Evolutionary conservation across 2,113 vertebrate genomes (phyloP).

Genomic region (Bucco capensis): DNA sequence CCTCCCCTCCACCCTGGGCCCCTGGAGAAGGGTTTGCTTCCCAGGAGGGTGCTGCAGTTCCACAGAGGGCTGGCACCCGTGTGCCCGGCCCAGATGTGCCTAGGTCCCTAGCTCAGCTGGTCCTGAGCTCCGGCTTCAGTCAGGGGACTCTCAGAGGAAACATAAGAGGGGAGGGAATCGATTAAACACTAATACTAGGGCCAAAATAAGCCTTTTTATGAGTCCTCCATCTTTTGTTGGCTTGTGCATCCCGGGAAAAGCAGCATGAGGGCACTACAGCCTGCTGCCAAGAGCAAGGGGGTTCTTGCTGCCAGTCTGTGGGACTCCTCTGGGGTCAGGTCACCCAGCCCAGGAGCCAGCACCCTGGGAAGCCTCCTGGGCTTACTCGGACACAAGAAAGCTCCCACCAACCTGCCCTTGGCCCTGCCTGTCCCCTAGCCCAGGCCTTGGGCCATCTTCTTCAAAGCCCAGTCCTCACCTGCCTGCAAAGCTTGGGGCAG

Average conservation of each 20-base stretch:
- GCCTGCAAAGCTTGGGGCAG: fast-evolving
- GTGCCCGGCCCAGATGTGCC: not conserved
- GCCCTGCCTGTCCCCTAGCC: not conserved
- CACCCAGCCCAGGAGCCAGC: not conserved
- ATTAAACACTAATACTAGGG: not conserved
- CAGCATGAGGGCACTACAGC: not conserved
- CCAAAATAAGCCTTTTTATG: fast-evolving
- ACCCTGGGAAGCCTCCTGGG: not conserved
- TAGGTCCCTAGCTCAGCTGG: no score
- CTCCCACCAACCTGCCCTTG: not conserved
- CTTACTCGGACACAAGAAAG: not conserved
- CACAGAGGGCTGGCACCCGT: fast-evolving
- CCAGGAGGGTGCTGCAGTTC: not conserved
- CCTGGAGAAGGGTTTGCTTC: not conserved
- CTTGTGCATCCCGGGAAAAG: not conserved
- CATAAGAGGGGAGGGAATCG: not conserved
- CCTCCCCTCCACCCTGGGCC: not conserved
- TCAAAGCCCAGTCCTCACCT: not conserved
- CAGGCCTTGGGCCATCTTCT: not conserved
- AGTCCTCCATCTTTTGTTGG: not conserved
- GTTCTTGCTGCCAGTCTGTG: not conserved
- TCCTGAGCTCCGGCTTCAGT: not conserved
- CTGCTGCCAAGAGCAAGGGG: fast-evolving
- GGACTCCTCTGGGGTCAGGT: not conserved
- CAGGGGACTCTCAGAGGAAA: not conserved